These are phyloP conservation scores for Microctenopoma stevenorrisi DNA, from an alignment of 2,797 vertebrate genomes.

Conservation along the genomic window DNA sequence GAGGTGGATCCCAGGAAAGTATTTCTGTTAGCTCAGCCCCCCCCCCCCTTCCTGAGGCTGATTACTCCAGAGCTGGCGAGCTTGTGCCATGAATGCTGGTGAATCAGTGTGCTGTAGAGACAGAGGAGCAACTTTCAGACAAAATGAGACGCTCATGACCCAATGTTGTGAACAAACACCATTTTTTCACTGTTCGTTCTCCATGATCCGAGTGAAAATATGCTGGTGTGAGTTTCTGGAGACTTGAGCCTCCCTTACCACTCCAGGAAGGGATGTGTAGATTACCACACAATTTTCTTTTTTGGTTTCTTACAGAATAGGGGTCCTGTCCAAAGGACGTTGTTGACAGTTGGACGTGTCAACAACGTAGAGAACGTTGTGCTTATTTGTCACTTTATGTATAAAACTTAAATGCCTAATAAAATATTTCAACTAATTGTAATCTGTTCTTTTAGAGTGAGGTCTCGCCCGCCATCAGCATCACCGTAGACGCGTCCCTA, in stretches of 20 bases:
- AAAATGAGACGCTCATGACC: constrained; percentile 28
- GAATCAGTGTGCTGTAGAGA: constrained; percentile 22
- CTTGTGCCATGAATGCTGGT: constrained; percentile 21
- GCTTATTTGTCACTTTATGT: too few species aligned
- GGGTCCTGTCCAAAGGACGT: too few species aligned
- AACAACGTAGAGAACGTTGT: too few species aligned
- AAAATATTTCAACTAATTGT: too few species aligned
- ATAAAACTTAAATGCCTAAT: too few species aligned
- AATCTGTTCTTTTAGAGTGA: too few species aligned
- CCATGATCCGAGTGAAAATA: not conserved
- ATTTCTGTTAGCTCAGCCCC: constrained; percentile 20
- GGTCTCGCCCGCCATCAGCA: too few species aligned
- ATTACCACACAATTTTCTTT: not conserved
- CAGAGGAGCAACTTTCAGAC: constrained; percentile 15
- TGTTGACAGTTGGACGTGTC: too few species aligned
- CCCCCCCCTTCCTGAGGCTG: constrained; percentile 13
- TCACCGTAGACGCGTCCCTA: too few species aligned
- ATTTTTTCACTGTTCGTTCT: not conserved
- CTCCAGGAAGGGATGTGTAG: too few species aligned
- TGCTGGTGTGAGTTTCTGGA: not conserved
- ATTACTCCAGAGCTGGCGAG: constrained; percentile 30
- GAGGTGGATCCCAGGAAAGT: constrained; percentile 28
- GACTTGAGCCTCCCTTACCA: too few species aligned
- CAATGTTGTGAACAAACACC: not conserved
- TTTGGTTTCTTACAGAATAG: not conserved